Percentiles rank a stretch among this genome's conserved stretches.
Conservation (phyloP, 2,888 invertebrate species). For the Autographa pulchrina region DNA sequence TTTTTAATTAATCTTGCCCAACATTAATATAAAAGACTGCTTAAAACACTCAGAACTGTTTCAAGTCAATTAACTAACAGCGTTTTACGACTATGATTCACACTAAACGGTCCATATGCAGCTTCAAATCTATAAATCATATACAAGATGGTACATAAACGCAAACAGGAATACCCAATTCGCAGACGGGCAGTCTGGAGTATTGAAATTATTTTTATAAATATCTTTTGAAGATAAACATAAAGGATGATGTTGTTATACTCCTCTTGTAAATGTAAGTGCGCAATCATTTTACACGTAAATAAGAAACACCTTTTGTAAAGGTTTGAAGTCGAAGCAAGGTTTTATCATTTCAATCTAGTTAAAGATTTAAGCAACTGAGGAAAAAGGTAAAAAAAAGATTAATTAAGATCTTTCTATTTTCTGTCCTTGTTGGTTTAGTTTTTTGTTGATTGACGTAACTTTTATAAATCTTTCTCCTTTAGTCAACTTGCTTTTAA, state of each 20-base stretch:
- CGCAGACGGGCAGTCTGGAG: slow-evolving; percentile 61
- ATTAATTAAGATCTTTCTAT: too few species aligned
- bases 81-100: not conserved
- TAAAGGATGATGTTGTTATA: slow-evolving; percentile 43
- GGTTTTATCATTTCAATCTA: not conserved
- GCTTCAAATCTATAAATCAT: slow-evolving; percentile 62
- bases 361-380: too few species aligned
- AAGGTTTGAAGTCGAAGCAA: not conserved
- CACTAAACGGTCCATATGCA: slow-evolving; percentile 18
- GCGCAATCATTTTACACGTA: slow-evolving; percentile 33
- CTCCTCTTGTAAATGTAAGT: slow-evolving; percentile 39
- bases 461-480: too few species aligned
- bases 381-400: too few species aligned
- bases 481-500: too few species aligned
- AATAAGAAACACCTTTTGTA: slow-evolving; percentile 7
- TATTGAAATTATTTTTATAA: slow-evolving; percentile 65
- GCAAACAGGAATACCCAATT: slow-evolving; percentile 54
- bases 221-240: slow-evolving; percentile 52
- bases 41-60: not conserved
- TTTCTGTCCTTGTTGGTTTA: too few species aligned
- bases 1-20: not conserved
- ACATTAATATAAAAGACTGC: not conserved
- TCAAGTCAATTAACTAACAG: slow-evolving; percentile 4
- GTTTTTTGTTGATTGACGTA: too few species aligned
- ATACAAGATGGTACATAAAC: slow-evolving; percentile 52